These are phyloP conservation scores for Syrrhaptes paradoxus DNA, from an alignment of 2,113 vertebrate species.

Conservation along the genomic window DNA sequence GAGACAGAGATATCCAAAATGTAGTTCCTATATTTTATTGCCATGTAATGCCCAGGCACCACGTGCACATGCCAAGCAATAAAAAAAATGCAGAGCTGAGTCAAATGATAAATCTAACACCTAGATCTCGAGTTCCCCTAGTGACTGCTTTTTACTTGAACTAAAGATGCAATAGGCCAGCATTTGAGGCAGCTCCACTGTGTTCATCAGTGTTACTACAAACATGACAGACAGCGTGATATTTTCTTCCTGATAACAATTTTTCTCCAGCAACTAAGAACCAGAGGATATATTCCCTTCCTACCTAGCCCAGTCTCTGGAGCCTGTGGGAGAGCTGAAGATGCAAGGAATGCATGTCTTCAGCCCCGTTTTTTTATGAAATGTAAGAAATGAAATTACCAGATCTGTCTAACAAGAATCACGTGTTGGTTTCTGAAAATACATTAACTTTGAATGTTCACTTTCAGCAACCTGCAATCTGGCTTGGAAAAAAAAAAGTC, in stretches of 20 bases:
- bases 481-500: not conserved
- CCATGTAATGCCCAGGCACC: slow-evolving; percentile 43
- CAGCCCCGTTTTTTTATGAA: not conserved
- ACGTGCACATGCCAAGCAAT: not conserved
- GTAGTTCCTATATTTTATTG: slow-evolving; percentile 50
- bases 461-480: not conserved
- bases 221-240: not conserved
- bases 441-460: slow-evolving; percentile 13
- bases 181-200: slow-evolving; percentile 26
- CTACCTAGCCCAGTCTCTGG: not conserved
- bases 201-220: slow-evolving; percentile 32
- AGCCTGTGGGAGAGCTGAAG: not conserved
- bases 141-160: slow-evolving; percentile 49
- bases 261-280: slow-evolving; percentile 12
- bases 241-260: slow-evolving; percentile 34
- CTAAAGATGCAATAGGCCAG: slow-evolving; percentile 22
- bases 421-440: slow-evolving; percentile 15
- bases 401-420: not conserved
- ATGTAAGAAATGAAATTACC: not conserved
- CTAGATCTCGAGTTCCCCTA: slow-evolving; percentile 41
- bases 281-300: not conserved
- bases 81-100: slow-evolving; percentile 46
- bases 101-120: slow-evolving; percentile 37
- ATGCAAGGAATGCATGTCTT: not conserved
- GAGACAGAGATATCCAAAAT: slow-evolving; percentile 38